phyloP scores from a whole-genome alignment of 2,797 vertebrate species.

The Pampus argenteus region DNA sequence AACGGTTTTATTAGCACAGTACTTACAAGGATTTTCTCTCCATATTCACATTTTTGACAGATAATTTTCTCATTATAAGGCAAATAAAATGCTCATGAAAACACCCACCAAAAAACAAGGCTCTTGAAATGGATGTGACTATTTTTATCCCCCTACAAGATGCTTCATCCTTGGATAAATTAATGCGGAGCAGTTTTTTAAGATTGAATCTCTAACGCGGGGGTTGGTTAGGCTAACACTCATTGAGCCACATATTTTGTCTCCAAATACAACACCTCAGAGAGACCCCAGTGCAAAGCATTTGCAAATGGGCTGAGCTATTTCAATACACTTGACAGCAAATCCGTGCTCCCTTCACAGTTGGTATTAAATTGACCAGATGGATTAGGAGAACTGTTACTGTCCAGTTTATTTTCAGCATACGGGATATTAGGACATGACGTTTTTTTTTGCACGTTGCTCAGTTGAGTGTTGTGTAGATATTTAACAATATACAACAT shows the following conservation, averaged over 20 bases:
- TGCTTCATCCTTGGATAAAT: conserved; percentile 28
- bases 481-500: conserved; percentile 10
- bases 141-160: conserved; percentile 54
- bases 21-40: conserved; percentile 30
- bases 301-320: conserved; percentile 14
- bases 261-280: conserved; percentile 20
- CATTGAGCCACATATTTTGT: conserved; percentile 16
- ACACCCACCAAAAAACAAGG: conserved; percentile 22
- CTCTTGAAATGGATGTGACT: conserved; percentile 41
- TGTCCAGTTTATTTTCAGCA: conserved; percentile 51
- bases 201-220: conserved; percentile 16
- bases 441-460: neutral
- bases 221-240: conserved; percentile 29
- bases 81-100: conserved; percentile 25
- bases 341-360: conserved; percentile 40
- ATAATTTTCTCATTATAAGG: conserved; percentile 26
- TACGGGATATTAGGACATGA: conserved; percentile 10
- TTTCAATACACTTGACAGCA: conserved; percentile 24
- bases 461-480: neutral
- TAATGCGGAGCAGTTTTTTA: conserved; percentile 27
- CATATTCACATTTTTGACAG: conserved; percentile 25
- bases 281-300: conserved; percentile 26
- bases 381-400: conserved; percentile 45
- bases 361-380: conserved; percentile 46
- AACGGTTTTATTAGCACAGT: conserved; percentile 17